Evolutionary conservation across 2,888 invertebrate genomes (phyloP).

Genomic region (Tromatobia lineatoria): DNA sequence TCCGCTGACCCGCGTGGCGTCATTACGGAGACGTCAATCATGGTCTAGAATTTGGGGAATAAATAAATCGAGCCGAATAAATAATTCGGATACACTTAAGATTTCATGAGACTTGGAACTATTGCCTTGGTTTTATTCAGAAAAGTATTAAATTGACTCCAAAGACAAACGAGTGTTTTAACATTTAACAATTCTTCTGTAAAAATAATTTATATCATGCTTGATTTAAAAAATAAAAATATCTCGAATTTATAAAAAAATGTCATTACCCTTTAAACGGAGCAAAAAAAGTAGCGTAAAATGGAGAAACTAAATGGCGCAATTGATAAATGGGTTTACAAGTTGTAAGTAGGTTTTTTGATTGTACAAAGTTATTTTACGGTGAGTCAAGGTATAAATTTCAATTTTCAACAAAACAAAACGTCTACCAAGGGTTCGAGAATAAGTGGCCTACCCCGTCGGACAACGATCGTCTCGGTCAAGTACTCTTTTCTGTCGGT

Average conservation of each 20-base stretch:
- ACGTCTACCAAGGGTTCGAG: constrained; percentile 16
- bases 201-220: too few species aligned
- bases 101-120: neutral
- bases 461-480: constrained; percentile 54
- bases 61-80: neutral
- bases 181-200: too few species aligned
- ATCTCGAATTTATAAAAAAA: too few species aligned
- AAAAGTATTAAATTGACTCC: too few species aligned
- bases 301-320: too few species aligned
- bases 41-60: neutral
- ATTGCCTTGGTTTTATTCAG: too few species aligned
- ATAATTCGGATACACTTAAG: neutral
- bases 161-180: too few species aligned
- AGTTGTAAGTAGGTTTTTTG: too few species aligned
- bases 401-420: constrained; percentile 28
- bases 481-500: constrained; percentile 62
- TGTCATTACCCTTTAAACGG: too few species aligned
- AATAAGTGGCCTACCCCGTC: constrained; percentile 55
- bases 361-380: neutral
- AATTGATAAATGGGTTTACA: too few species aligned
- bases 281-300: too few species aligned
- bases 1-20: constrained; percentile 16
- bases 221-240: too few species aligned
- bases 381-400: neutral
- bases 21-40: neutral